Evolutionary conservation across 2,888 invertebrate species (phyloP).

Genomic region (Frankliniella fusca): DNA sequence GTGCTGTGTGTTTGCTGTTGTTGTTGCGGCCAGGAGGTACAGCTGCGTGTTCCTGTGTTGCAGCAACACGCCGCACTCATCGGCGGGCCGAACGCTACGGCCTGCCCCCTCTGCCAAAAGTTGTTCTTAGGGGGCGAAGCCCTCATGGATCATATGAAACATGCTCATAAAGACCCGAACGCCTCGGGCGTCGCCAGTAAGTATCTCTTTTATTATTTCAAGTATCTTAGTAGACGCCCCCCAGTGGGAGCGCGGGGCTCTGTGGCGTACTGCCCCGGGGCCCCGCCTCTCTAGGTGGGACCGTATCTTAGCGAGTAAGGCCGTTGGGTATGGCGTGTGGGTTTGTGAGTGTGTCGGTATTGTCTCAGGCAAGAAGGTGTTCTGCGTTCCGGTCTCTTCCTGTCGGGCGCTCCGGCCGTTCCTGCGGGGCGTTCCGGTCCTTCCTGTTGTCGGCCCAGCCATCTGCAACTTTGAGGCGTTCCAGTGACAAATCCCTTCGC

Average conservation of each 20-base stretch:
- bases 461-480: too few relatives aligned
- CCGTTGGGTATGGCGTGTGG: neutral
- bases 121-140: conserved; percentile 89
- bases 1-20: conserved; percentile 42
- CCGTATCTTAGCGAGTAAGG: neutral
- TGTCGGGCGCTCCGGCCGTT: neutral
- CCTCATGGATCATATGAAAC: conserved; percentile 93
- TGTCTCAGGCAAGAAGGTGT: conserved; percentile 13
- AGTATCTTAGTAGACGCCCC: conserved; percentile 11
- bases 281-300: too few relatives aligned
- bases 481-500: too few relatives aligned
- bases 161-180: conserved; percentile 89
- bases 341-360: neutral
- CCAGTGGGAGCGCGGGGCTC: conserved; percentile 27
- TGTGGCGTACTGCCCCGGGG: neutral
- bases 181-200: conserved; percentile 86
- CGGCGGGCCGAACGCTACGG: conserved; percentile 84
- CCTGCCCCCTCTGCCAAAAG: conserved; percentile 91
- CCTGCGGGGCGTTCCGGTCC: neutral
- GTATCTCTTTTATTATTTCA: conserved; percentile 47
- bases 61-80: conserved; percentile 93
- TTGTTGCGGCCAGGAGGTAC: conserved; percentile 67
- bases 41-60: conserved; percentile 89
- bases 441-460: neutral
- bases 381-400: neutral